Evolutionary conservation across 2,888 invertebrate genomes (phyloP).

Genomic region (Athripsodes cinereus): DNA sequence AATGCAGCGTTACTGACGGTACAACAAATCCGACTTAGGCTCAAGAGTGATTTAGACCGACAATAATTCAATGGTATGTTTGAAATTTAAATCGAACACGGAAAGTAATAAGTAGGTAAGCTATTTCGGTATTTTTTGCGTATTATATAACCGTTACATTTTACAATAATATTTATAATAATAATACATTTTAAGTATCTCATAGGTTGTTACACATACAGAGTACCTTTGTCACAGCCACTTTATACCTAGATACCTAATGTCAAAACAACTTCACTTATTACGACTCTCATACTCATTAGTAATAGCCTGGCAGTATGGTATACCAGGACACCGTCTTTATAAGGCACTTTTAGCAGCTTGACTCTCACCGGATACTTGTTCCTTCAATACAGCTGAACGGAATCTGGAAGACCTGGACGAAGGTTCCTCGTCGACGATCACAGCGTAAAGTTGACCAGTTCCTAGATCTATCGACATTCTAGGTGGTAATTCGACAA

Average conservation of each 20-base stretch:
- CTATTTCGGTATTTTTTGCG: too few species aligned
- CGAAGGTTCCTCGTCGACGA: conserved; percentile 20
- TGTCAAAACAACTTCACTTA: not conserved
- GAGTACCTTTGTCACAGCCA: not conserved
- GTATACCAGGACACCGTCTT: conserved; percentile 5
- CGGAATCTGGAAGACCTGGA: not conserved
- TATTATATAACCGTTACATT: too few species aligned
- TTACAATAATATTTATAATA: too few species aligned
- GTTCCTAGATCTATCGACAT: conserved; percentile 46
- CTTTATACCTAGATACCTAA: not conserved
- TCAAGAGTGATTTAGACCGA: too few species aligned
- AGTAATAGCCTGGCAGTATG: not conserved
- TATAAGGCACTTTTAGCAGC: conserved; percentile 4
- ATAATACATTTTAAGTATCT: not conserved
- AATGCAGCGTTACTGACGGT: too few species aligned
- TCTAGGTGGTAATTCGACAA: conserved; percentile 49
- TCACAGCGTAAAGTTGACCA: conserved; percentile 37
- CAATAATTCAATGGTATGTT: too few species aligned
- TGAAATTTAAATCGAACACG: too few species aligned
- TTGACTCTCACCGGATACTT: not conserved
- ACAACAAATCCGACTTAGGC: too few species aligned
- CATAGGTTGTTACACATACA: not conserved
- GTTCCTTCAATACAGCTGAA: conserved; percentile 13
- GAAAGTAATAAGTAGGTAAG: too few species aligned
- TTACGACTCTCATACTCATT: not conserved